Evolutionary conservation across 2,797 vertebrate genomes (phyloP).

Genomic region (Telmatherina bonti): DNA sequence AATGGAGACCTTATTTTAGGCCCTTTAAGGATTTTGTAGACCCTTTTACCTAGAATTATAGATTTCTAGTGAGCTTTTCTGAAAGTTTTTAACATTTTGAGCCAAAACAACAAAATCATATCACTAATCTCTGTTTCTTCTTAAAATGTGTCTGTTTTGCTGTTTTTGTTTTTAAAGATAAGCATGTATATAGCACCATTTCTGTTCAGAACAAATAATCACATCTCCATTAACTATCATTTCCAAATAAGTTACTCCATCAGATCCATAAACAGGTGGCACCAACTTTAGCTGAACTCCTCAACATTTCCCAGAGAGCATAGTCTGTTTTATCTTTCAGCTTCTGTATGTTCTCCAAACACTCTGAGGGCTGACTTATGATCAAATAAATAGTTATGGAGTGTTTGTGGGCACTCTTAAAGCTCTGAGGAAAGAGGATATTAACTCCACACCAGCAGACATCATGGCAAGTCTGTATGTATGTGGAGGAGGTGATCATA

Average conservation of each 20-base stretch:
- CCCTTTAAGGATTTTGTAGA: too few relatives aligned
- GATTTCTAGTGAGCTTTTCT: too few relatives aligned
- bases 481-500: slow-evolving; percentile 61
- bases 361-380: background rate
- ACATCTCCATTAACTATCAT: slow-evolving; percentile 30
- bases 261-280: slow-evolving; percentile 57
- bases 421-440: slow-evolving; percentile 71
- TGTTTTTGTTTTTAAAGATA: background rate
- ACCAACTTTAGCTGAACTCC: slow-evolving; percentile 34
- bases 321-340: background rate
- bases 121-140: too few relatives aligned
- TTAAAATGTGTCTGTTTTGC: background rate
- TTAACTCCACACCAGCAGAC: slow-evolving; percentile 61
- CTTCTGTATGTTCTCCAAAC: background rate
- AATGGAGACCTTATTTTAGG: too few relatives aligned
- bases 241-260: slow-evolving; percentile 17
- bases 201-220: slow-evolving; percentile 5
- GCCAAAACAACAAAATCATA: too few relatives aligned
- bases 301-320: slow-evolving; percentile 13
- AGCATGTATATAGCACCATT: background rate
- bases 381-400: background rate
- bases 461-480: slow-evolving; percentile 47
- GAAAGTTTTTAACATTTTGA: too few relatives aligned
- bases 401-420: slow-evolving; percentile 45
- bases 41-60: too few relatives aligned